Evolutionary conservation across 2,113 vertebrate genomes (phyloP).

Genomic region (Nibea coibor): DNA sequence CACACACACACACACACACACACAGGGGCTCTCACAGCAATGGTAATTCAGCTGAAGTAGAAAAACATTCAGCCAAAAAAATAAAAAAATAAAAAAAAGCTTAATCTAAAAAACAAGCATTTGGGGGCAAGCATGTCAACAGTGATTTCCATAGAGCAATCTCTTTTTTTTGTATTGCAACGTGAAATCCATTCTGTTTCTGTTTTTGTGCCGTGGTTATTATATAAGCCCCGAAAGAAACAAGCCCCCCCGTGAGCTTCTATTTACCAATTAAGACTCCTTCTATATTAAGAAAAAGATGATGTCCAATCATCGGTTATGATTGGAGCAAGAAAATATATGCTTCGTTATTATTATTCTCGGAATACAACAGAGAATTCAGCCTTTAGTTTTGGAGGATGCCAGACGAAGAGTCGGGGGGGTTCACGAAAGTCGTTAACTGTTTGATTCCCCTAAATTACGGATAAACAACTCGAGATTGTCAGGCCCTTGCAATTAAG

Average conservation of each 20-base stretch:
- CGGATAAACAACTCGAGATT: neutral
- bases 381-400: neutral
- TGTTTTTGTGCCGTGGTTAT: slow-evolving; percentile 16
- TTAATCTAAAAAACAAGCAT: slow-evolving; percentile 51
- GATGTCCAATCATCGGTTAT: slow-evolving; percentile 25
- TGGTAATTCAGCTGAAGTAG: slow-evolving; percentile 14
- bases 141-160: slow-evolving; percentile 48
- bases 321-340: neutral
- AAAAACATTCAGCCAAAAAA: slow-evolving; percentile 32
- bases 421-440: neutral
- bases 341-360: neutral
- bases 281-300: slow-evolving; percentile 33
- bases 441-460: neutral
- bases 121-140: slow-evolving; percentile 49
- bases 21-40: slow-evolving; percentile 1
- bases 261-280: slow-evolving; percentile 29
- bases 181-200: slow-evolving; percentile 37
- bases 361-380: slow-evolving; percentile 4
- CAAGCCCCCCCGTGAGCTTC: slow-evolving; percentile 8
- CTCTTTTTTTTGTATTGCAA: slow-evolving; percentile 17
- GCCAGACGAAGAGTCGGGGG: neutral
- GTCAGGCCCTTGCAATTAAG: neutral
- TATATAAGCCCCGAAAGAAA: slow-evolving; percentile 31
- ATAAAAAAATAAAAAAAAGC: neutral
- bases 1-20: slow-evolving; percentile 4